Conservation (phyloP, 92 coral and sea anemone species). For the Plumapathes pennacea region DNA sequence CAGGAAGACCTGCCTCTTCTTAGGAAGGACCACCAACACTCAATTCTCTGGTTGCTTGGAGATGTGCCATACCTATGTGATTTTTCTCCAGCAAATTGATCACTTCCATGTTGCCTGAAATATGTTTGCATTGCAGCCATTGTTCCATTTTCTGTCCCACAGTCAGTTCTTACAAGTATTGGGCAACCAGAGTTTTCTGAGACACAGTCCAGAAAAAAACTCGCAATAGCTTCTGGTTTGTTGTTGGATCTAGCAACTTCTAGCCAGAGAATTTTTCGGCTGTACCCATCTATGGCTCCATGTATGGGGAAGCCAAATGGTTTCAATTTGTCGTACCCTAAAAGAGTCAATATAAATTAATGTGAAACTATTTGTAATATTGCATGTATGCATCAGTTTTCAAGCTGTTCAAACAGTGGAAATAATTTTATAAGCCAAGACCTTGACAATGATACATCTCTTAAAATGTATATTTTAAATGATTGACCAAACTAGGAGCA, state of each 20-base stretch:
- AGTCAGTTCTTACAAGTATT: slow-evolving; percentile 23
- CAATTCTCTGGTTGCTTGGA: slow-evolving; percentile 21
- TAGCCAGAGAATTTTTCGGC: slow-evolving; percentile 29
- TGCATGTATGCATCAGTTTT: too few relatives aligned
- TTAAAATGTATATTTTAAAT: too few relatives aligned
- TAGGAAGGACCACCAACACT: slow-evolving; percentile 33
- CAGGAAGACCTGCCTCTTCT: slow-evolving; percentile 39
- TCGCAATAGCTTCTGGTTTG: slow-evolving; percentile 26
- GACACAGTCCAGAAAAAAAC: slow-evolving; percentile 17
- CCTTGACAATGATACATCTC: too few relatives aligned
- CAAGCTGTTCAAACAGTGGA: too few relatives aligned
- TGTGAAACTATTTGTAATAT: too few relatives aligned
- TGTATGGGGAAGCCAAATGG: slow-evolving; percentile 14
- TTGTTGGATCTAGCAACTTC: slow-evolving; percentile 22
- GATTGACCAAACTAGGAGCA: too few relatives aligned
- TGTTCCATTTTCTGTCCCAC: slow-evolving; percentile 31
- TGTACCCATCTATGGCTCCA: slow-evolving; percentile 30
- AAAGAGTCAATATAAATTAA: neutral
- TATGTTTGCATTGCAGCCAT: slow-evolving; percentile 27
- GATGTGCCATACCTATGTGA: slow-evolving; percentile 33
- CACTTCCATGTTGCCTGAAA: slow-evolving; percentile 23
- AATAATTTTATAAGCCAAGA: too few relatives aligned
- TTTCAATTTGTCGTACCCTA: slow-evolving; percentile 6
- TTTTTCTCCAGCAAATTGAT: slow-evolving; percentile 36
- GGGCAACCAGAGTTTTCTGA: slow-evolving; percentile 30